Evolutionary conservation across 2,888 invertebrate species (phyloP), one percentile per base, ranked within the genome.

Genomic region (Rhorus exstirpatorius): DNA sequence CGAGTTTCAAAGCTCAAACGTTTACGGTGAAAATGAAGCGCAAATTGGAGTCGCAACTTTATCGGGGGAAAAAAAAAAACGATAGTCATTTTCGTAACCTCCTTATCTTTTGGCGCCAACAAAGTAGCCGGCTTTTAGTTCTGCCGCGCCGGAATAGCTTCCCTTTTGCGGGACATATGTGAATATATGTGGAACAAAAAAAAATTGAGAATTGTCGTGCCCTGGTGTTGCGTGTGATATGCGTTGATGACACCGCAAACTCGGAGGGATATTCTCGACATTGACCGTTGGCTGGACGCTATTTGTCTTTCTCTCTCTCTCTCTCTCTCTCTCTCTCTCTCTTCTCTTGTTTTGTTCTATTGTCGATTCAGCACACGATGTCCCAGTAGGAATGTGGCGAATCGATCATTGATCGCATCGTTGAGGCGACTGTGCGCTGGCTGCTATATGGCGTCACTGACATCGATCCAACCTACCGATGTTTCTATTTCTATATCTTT

Each of bases 371-470:
- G 67, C 68, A 53, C 85, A 86, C 86, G 85, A 53, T 53, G 53
- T 53, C 55, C 55, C 72, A 55, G 41, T 41, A 83, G 85, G 87
- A 86, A 86, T 88, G 86, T 84, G 78, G 83, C 81, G 84, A 85
- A 87, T 86, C 83, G 84, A 87, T 85, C 85, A 85, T 84, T 84
- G 86, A 87, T 85, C 84, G 81, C 81, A 81, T 84, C 85, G 84
- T 84, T 79, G 75, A 75, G 78, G 60, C 68, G 58, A 38, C 49
- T 41, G 58, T 71, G 51, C 53, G 53, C 51, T 46, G 46, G 49
- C 74, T 51, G 26, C 74, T 49, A 44, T 51, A 38, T 35, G 63
- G 70, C 79, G 79, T 70, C 76, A 21, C 26, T 70, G 14, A 63
- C 74, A 63, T 53, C 26, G 41, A 63, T 26, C 38, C 21, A n/a